Evolutionary conservation across 2,797 vertebrate genomes (phyloP).

Genomic region (Monodelphis domestica): DNA sequence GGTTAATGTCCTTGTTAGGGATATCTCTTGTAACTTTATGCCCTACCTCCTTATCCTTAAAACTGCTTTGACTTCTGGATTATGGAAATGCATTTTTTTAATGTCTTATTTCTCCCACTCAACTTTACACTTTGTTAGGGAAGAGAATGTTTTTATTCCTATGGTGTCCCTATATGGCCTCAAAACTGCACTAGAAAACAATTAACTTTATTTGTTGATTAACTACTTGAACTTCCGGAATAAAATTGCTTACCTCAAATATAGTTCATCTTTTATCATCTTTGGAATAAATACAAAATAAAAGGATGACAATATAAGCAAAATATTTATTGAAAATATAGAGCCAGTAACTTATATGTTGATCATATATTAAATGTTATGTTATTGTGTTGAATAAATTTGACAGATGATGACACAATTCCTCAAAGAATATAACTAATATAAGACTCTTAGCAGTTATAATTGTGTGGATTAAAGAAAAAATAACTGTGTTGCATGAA

Average conservation of each 20-base stretch:
- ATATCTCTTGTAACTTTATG: neutral
- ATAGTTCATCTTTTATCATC: conserved; percentile 24
- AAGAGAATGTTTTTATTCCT: neutral
- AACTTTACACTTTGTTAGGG: neutral
- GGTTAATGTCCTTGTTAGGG: neutral
- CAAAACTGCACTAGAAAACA: neutral
- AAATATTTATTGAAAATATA: neutral
- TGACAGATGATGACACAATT: conserved; percentile 10
- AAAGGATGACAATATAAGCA: neutral
- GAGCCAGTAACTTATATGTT: neutral
- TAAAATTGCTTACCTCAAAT: neutral
- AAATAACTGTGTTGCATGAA: conserved; percentile 7
- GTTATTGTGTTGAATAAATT: conserved; percentile 26
- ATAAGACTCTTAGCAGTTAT: conserved; percentile 24
- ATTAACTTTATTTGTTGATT: neutral
- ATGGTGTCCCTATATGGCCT: neutral
- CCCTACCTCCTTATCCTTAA: neutral
- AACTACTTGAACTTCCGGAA: conserved; percentile 37
- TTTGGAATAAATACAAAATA: neutral
- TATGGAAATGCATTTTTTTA: neutral
- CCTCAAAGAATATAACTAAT: conserved; percentile 27
- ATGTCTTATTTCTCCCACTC: neutral
- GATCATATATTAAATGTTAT: conserved; percentile 15
- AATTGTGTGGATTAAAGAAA: neutral
- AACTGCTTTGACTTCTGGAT: neutral